phyloP scores from a whole-genome alignment of 2,797 vertebrate genomes.

The Onychomys arenicola region DNA sequence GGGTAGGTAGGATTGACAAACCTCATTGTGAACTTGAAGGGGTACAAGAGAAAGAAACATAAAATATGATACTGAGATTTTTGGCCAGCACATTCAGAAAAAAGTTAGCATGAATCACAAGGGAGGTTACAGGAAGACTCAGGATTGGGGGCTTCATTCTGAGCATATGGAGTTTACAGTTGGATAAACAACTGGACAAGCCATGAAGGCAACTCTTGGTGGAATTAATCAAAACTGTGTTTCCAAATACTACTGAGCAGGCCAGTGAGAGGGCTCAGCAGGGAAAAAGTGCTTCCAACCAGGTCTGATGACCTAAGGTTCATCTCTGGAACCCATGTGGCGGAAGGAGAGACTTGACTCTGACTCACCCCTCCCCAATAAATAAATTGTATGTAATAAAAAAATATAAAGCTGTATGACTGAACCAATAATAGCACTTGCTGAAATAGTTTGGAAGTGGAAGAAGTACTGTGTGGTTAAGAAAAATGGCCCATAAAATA shows the following conservation, averaged over 20 bases:
- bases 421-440: background rate
- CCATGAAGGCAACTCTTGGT: background rate
- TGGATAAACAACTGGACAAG: background rate
- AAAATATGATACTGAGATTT: background rate
- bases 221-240: background rate
- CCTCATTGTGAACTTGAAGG: background rate
- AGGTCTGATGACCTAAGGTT: background rate
- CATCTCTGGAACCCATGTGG: background rate
- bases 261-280: background rate
- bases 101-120: background rate
- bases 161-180: background rate
- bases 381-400: background rate
- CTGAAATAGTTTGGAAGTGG: background rate
- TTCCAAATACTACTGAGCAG: background rate
- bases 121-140: background rate
- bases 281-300: background rate
- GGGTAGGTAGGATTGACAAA: background rate
- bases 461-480: background rate
- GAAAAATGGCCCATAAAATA: background rate
- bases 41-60: background rate
- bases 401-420: background rate
- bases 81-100: background rate
- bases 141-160: background rate
- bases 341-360: background rate
- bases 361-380: background rate